These are phyloP conservation scores for Heteropelma amictum DNA, from an alignment of 2,888 invertebrate species.

Conservation along the genomic window DNA sequence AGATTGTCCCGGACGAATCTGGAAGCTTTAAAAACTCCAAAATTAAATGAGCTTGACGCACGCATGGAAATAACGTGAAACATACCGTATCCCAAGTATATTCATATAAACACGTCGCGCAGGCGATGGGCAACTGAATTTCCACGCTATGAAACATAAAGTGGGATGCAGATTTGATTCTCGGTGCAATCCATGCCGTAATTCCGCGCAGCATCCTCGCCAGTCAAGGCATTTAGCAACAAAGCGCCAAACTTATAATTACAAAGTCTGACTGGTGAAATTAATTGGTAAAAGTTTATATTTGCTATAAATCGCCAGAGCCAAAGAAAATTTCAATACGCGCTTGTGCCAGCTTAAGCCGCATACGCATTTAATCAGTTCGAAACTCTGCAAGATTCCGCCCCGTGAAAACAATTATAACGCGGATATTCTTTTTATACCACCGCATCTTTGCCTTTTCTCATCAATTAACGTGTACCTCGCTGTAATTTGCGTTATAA, in stretches of 20 bases:
- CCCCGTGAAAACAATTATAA: too few relatives aligned
- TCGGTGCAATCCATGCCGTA: neutral
- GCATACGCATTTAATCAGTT: neutral
- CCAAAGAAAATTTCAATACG: constrained; percentile 4
- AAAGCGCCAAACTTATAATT: constrained; percentile 39
- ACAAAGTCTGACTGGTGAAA: constrained; percentile 2
- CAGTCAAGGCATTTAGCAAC: neutral
- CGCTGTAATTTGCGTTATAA: too few relatives aligned
- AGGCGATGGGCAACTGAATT: neutral
- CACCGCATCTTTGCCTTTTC: too few relatives aligned
- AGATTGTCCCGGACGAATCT: too few relatives aligned
- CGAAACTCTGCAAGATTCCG: too few relatives aligned
- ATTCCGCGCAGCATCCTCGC: neutral
- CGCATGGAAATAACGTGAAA: too few relatives aligned
- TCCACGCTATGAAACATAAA: neutral
- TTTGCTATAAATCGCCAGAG: neutral
- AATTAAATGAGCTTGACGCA: too few relatives aligned
- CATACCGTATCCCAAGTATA: neutral
- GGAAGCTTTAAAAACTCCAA: too few relatives aligned
- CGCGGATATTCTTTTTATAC: too few relatives aligned
- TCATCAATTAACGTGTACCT: too few relatives aligned
- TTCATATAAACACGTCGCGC: neutral
- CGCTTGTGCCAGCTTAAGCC: neutral
- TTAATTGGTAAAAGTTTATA: constrained; percentile 35
- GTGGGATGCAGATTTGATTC: neutral